A percentile compares a stretch with the other conserved stretches of the same genome.
Conservation (phyloP, 2,113 vertebrate species). For the Siniperca chuatsi region DNA sequence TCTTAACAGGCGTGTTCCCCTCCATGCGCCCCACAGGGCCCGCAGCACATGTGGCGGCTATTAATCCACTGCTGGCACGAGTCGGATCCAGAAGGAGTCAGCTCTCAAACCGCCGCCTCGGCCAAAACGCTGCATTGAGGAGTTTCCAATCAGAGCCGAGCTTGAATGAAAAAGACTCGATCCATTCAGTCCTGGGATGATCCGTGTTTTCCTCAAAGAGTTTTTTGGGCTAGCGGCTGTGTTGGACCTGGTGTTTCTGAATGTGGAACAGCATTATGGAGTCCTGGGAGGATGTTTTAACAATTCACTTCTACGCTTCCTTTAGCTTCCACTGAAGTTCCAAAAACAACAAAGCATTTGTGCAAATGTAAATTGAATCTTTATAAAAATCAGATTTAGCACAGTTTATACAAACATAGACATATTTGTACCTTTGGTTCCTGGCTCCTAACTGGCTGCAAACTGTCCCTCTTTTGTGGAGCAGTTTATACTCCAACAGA, state of each 20-base stretch:
- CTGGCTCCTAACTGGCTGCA: too few species aligned
- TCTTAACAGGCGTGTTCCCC: neutral
- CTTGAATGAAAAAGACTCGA: slow-evolving; percentile 27
- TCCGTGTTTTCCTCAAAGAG: neutral
- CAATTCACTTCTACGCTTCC: neutral
- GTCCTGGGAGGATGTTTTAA: neutral
- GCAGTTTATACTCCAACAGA: too few species aligned
- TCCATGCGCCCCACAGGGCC: neutral
- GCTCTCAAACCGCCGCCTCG: neutral
- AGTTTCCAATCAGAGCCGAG: slow-evolving; percentile 23
- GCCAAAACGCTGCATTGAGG: slow-evolving; percentile 11
- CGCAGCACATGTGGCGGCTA: slow-evolving; percentile 37
- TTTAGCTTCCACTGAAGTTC: neutral
- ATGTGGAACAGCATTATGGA: neutral
- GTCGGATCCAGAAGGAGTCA: slow-evolving; percentile 30
- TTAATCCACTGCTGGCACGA: slow-evolving; percentile 34
- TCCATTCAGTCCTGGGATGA: neutral
- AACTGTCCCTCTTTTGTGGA: too few species aligned
- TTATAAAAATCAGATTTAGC: too few species aligned
- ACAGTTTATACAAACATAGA: too few species aligned
- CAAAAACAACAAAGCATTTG: neutral
- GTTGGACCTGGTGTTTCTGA: neutral
- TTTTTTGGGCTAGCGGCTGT: neutral
- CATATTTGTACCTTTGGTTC: too few species aligned
- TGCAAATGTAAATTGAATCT: too few species aligned